Conservation (phyloP, 2,888 invertebrate species). For the Tiliacea citrago region DNA sequence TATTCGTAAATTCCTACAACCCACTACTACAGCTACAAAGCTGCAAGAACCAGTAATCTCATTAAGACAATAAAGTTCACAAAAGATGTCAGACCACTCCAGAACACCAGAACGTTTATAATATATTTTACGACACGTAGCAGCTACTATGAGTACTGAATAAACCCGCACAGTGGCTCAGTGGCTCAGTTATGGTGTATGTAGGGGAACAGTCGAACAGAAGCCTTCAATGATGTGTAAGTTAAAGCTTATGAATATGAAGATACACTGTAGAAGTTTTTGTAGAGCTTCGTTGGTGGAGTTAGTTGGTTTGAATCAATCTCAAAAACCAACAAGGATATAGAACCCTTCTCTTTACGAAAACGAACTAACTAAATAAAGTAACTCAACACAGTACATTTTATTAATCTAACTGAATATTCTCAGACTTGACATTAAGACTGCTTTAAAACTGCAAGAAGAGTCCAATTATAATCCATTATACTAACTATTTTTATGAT, state of each 20-base stretch:
- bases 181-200: slow-evolving; percentile 75
- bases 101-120: slow-evolving; percentile 10
- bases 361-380: too few relatives aligned
- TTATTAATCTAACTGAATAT: too few relatives aligned
- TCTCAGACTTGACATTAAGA: too few relatives aligned
- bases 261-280: slow-evolving; percentile 14
- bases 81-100: slow-evolving; percentile 18
- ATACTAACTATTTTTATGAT: too few relatives aligned
- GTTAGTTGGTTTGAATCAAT: neutral
- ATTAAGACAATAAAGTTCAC: slow-evolving; percentile 50
- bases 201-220: slow-evolving; percentile 73
- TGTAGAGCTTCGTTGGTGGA: neutral
- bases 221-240: slow-evolving; percentile 76
- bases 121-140: slow-evolving; percentile 40
- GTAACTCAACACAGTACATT: too few relatives aligned
- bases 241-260: slow-evolving; percentile 71
- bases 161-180: slow-evolving; percentile 72
- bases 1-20: neutral
- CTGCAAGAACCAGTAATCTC: slow-evolving; percentile 9
- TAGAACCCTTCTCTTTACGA: too few relatives aligned
- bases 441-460: too few relatives aligned
- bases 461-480: too few relatives aligned
- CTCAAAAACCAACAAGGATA: neutral
- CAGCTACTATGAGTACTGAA: slow-evolving; percentile 74
- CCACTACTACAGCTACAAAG: neutral